Conservation (phyloP, 1,140 invertebrate genomes). For the Mya arenaria region DNA sequence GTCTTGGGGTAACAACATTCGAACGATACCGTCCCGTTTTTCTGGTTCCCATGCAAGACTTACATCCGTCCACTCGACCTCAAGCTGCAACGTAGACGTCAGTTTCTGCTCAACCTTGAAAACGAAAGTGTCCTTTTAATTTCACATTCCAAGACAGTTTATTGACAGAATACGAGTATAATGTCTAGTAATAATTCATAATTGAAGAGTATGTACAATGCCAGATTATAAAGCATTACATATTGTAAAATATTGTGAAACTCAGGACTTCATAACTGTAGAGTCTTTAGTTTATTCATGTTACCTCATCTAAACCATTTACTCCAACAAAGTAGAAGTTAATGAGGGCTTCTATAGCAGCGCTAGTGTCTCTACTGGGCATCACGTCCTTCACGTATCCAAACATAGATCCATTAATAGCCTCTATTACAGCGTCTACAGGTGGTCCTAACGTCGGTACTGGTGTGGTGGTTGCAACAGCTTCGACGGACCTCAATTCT, state of each 20-base stretch:
- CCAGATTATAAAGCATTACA: no score
- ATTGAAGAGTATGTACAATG: background rate
- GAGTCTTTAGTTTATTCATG: no score
- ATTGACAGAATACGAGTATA: background rate
- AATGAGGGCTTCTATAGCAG: background rate
- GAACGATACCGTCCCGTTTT: background rate
- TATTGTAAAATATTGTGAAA: no score
- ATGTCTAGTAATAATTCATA: background rate
- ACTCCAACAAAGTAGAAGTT: slow-evolving; percentile 39
- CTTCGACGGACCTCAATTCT: background rate
- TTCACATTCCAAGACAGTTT: background rate
- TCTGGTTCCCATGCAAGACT: slow-evolving; percentile 31
- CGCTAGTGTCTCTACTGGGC: background rate
- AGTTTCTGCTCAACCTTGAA: slow-evolving; percentile 45
- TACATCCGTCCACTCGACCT: slow-evolving; percentile 19
- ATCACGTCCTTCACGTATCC: slow-evolving; percentile 22
- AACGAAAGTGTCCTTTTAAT: background rate
- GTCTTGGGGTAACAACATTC: slow-evolving; percentile 30
- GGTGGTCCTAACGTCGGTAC: slow-evolving; percentile 31
- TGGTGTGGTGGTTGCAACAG: slow-evolving; percentile 15
- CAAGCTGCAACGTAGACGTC: slow-evolving; percentile 29
- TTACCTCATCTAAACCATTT: slow-evolving; percentile 34
- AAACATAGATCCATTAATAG: background rate
- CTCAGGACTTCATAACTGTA: no score
- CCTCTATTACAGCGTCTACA: slow-evolving; percentile 18